phyloP scores from a whole-genome alignment of 2,113 vertebrate species.

The Candoia aspera region DNA sequence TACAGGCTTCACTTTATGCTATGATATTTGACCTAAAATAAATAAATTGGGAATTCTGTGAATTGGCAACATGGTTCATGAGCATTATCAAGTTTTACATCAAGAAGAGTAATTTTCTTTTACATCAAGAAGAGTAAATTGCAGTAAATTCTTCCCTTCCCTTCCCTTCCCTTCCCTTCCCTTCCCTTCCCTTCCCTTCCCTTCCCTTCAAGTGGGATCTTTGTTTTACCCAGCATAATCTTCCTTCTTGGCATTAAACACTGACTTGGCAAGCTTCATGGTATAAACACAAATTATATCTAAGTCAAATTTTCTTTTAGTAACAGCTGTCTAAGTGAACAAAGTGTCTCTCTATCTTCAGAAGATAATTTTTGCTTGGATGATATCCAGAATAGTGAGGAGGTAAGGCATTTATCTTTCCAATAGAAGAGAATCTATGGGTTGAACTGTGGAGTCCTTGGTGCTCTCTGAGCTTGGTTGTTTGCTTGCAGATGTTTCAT shows the following conservation, averaged over 20 bases:
- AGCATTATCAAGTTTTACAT: too few species aligned
- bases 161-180: neutral
- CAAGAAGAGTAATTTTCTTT: neutral
- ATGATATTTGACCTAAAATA: neutral
- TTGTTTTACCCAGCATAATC: neutral
- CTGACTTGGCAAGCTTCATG: neutral
- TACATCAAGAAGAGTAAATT: neutral
- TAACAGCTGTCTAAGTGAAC: constrained; percentile 19
- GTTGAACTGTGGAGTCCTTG: neutral
- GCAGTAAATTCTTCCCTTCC: neutral
- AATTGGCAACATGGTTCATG: neutral
- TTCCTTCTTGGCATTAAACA: neutral
- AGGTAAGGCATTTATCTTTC: constrained; percentile 56
- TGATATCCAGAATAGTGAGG: constrained; percentile 32
- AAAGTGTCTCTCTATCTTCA: constrained; percentile 20
- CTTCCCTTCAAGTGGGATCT: neutral
- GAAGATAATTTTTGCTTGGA: constrained; percentile 56
- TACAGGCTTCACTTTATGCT: neutral
- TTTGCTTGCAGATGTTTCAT: neutral
- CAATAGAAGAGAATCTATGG: neutral
- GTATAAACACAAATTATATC: constrained; percentile 7
- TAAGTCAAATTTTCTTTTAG: constrained; percentile 18
- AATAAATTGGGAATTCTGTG: neutral
- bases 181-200: neutral
- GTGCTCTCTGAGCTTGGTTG: neutral